Base-by-base conservation (phyloP, 2,113 vertebrate genomes). In the Oncorhynchus gorbuscha region DNA sequence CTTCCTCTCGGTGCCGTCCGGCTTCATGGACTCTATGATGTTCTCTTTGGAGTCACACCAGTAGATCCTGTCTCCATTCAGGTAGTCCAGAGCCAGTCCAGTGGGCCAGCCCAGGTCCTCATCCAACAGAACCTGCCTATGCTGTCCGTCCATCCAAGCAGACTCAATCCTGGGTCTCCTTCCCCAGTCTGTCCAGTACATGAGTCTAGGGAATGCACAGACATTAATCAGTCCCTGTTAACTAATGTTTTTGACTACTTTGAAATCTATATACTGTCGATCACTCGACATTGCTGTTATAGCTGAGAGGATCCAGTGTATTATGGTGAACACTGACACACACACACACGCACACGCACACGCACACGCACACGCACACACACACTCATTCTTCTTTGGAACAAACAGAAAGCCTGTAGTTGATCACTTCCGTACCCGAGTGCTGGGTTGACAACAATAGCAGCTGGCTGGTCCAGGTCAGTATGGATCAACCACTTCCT, bases 101-200 rank as follows among this genome's bases (percentile, higher is more conserved):
- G 96, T 99, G 22, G 98, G 98, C 97, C 97, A 99, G 58, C 95
- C 97, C 79, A 99, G 93, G 81, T 97, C 94, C 80, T 95, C 90
- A 0, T 88, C 91, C 76, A 97, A 88, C 74, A 99, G 90, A 55
- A 89, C 90, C 70, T 90, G 86, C 72, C 98, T 94, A 76, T 95
- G 92, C 12, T 96, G 95, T 71, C 98, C 98, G 62, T 97, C 97
- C 98, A 99, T 99, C 98, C 98, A 99, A 3, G 97, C 95, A 14
- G 93, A 91, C 85, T 99, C 98, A 7, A 99, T 97, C 88, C 94
- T 97, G 74, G 98, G 96, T 24, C 92, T 92, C 67, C 93, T 93
- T 68, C 98, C 98, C 96, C 97, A 98, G 88, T 99, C 97, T 18
- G 97, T 95, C 98, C 98, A 99, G 88, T 96, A 99, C 95, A 99